phyloP scores from a whole-genome alignment of 2,888 invertebrate species.

The Hesperia comma region DNA sequence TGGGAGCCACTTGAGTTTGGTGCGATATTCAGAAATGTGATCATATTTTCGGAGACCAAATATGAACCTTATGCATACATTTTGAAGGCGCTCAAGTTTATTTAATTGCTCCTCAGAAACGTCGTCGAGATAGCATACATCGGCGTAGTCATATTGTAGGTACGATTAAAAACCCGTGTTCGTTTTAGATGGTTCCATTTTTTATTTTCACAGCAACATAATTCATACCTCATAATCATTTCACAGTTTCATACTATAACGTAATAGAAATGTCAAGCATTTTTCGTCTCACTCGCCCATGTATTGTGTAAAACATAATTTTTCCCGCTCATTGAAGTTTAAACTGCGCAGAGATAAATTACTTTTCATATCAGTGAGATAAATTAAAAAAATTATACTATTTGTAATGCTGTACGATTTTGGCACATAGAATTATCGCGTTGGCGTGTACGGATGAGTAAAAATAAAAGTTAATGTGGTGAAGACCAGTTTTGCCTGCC shows the following conservation, averaged over 20 bases:
- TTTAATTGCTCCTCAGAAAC: too few relatives aligned
- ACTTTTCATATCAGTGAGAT: conserved; percentile 1
- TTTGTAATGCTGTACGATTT: conserved; percentile 33
- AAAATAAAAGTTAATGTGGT: conserved; percentile 63
- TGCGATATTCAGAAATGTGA: too few relatives aligned
- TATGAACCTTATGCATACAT: too few relatives aligned
- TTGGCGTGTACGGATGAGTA: conserved; percentile 46
- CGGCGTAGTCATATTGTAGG: too few relatives aligned
- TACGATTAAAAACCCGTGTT: too few relatives aligned
- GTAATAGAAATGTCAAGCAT: conserved; percentile 15
- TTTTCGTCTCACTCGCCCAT: background rate
- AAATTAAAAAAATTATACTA: conserved; percentile 6
- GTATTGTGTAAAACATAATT: background rate
- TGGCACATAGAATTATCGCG: conserved; percentile 41
- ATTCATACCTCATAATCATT: too few relatives aligned
- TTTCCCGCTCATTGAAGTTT: conserved; percentile 22
- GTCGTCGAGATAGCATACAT: too few relatives aligned
- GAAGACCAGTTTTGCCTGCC: conserved; percentile 58
- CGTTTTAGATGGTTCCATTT: too few relatives aligned
- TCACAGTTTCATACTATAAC: background rate
- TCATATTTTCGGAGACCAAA: too few relatives aligned
- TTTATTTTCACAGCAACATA: too few relatives aligned
- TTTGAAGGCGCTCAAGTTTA: too few relatives aligned
- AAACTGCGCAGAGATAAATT: background rate
- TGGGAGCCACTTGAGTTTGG: too few relatives aligned